Conservation (phyloP, 2,888 invertebrate species). For the Acrocera orbiculus region DNA sequence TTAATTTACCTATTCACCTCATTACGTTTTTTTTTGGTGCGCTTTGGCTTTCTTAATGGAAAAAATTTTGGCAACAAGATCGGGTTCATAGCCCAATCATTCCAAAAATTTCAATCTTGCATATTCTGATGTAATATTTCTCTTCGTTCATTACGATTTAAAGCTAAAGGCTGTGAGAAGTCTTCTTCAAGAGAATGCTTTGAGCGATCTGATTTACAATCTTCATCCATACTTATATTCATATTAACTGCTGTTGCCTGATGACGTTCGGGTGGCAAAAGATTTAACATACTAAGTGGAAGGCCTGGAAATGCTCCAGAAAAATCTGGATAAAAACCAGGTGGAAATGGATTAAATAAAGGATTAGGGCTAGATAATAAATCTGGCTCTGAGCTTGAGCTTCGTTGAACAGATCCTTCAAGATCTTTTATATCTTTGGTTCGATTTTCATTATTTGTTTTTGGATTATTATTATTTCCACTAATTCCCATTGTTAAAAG, state of each 20-base stretch:
- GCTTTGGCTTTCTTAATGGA: slow-evolving; percentile 8
- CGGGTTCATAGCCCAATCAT: slow-evolving; percentile 31
- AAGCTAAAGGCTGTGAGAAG: slow-evolving; percentile 34
- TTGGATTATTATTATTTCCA: slow-evolving; percentile 38
- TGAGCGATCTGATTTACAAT: slow-evolving; percentile 45
- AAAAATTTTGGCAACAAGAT: slow-evolving; percentile 25
- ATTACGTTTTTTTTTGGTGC: slow-evolving; percentile 11
- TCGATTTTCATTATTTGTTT: slow-evolving; percentile 23
- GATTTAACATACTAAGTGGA: slow-evolving; percentile 68
- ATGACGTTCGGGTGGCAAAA: slow-evolving; percentile 60
- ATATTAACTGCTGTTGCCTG: slow-evolving; percentile 41
- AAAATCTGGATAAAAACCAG: slow-evolving; percentile 71
- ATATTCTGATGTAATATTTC: slow-evolving; percentile 61
- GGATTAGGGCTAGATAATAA: slow-evolving; percentile 42
- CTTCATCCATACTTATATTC: slow-evolving; percentile 42
- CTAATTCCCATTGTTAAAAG: slow-evolving; percentile 38
- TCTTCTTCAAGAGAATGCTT: slow-evolving; percentile 45
- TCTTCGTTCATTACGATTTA: slow-evolving; percentile 42
- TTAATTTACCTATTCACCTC: slow-evolving; percentile 7
- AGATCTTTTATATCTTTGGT: slow-evolving; percentile 19
- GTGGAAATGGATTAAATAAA: slow-evolving; percentile 59
- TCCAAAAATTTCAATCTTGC: slow-evolving; percentile 48
- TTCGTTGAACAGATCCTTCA: slow-evolving; percentile 36
- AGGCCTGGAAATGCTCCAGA: slow-evolving; percentile 57
- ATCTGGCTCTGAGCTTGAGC: slow-evolving; percentile 49